Conservation (phyloP, 2,797 vertebrate species). For the Aplochiton taeniatus region DNA sequence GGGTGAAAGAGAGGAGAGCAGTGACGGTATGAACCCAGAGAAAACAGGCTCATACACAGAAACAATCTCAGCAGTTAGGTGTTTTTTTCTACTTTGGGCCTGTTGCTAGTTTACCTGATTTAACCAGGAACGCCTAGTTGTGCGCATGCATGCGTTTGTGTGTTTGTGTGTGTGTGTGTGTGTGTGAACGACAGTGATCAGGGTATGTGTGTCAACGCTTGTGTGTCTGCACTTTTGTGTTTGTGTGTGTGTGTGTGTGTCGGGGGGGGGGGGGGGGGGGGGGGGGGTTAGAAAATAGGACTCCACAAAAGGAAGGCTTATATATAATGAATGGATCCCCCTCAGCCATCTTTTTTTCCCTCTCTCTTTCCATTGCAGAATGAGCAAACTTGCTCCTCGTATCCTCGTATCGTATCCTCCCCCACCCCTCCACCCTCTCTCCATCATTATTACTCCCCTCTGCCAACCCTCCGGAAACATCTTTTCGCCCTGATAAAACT, state of each 20-base stretch:
- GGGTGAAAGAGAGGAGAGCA: neutral
- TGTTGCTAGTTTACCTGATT: conserved; percentile 54
- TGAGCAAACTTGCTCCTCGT: conserved; percentile 49
- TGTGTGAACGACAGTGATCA: neutral
- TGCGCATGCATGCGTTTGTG: neutral
- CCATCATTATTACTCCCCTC: neutral
- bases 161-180: neutral
- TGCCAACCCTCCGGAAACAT: neutral
- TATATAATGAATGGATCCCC: conserved; percentile 70
- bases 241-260: conserved; percentile 41
- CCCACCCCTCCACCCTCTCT: conserved; percentile 17
- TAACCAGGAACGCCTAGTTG: no score
- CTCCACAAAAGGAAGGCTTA: conserved; percentile 65
- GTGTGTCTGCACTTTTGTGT: conserved; percentile 29
- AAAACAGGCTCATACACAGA: conserved; percentile 24
- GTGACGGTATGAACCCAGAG: neutral
- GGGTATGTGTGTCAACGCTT: neutral
- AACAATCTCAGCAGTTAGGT: conserved; percentile 16
- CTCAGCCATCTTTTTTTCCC: conserved; percentile 27
- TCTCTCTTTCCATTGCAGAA: conserved; percentile 56
- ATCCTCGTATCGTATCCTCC: conserved; percentile 23
- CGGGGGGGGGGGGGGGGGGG: conserved; percentile 27
- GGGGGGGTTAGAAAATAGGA: conserved; percentile 61
- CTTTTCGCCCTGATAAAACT: neutral
- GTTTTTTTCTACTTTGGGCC: conserved; percentile 9